Conservation (phyloP, 2,888 invertebrate species). For the Ormia ochracea region DNA sequence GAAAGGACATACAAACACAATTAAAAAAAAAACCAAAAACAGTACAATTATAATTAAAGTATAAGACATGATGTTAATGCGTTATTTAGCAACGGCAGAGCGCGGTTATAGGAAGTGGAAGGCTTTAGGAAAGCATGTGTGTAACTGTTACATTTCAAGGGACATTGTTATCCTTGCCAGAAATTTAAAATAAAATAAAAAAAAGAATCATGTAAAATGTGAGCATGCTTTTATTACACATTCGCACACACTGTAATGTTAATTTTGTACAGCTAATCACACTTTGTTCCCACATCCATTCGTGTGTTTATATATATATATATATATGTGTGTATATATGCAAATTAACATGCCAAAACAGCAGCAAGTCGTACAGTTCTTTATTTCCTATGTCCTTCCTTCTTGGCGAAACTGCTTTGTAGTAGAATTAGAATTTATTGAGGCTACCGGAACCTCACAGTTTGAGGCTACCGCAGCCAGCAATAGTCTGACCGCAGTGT, state of each 20-base stretch:
- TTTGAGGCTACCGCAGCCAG: conserved; percentile 47
- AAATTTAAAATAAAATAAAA: conserved; percentile 30
- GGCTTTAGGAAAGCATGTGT: too few species aligned
- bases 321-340: neutral
- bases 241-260: neutral
- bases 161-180: conserved; percentile 33
- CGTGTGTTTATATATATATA: neutral
- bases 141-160: neutral
- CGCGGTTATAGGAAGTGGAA: neutral
- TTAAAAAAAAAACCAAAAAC: neutral
- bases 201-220: conserved; percentile 28
- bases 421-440: conserved; percentile 46
- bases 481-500: conserved; percentile 57
- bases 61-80: conserved; percentile 65
- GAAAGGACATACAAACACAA: neutral
- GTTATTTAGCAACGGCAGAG: conserved; percentile 64
- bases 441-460: too few species aligned
- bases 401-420: conserved; percentile 1
- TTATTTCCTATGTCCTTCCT: neutral
- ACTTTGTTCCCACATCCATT: neutral
- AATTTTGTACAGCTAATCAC: neutral
- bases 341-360: neutral
- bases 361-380: conserved; percentile 28
- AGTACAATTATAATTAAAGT: conserved; percentile 59
- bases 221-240: neutral